A percentile compares a stretch with the other conserved stretches of the same genome.
Conservation (phyloP, 92 coral and sea anemone species). For the Scolanthus callimorphus region DNA sequence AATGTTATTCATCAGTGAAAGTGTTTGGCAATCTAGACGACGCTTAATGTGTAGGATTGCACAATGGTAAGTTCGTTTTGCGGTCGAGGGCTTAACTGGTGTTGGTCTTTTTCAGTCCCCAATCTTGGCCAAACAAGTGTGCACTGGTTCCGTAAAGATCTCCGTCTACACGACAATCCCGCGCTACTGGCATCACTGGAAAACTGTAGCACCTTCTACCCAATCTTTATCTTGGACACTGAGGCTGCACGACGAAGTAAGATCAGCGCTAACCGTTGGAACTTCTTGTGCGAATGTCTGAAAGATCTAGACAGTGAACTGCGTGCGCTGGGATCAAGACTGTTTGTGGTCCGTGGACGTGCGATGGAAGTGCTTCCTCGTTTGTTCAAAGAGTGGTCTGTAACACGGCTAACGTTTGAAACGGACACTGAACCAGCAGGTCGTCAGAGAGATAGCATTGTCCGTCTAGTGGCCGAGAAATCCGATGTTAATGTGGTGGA, state of each 20-base stretch:
- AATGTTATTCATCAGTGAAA: no score
- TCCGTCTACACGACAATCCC: constrained; percentile 87
- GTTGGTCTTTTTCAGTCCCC: not conserved
- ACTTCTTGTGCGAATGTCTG: constrained; percentile 65
- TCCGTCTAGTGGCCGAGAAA: constrained; percentile 44
- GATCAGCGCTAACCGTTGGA: constrained; percentile 57
- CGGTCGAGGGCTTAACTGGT: no score
- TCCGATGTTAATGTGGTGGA: constrained; percentile 52
- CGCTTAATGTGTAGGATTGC: no score
- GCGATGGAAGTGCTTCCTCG: constrained; percentile 39
- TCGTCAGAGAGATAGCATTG: constrained; percentile 41
- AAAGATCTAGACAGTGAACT: constrained; percentile 68
- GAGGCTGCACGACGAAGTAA: constrained; percentile 15
- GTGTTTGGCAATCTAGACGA: no score
- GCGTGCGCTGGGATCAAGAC: constrained; percentile 53
- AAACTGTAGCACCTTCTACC: constrained; percentile 61
- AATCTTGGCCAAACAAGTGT: constrained; percentile 50
- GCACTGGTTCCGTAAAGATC: constrained; percentile 91
- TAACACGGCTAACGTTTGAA: constrained; percentile 67
- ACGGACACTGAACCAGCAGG: constrained; percentile 64
- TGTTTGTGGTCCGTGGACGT: constrained; percentile 57
- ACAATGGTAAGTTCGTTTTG: no score
- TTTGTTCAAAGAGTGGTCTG: constrained; percentile 56
- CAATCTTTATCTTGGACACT: constrained; percentile 67
- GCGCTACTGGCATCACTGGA: constrained; percentile 55